Evolutionary conservation across 2,888 invertebrate species (phyloP), one percentile per base, ranked within the genome.

Genomic region (Scaptodrosophila latifasciaeformis): DNA sequence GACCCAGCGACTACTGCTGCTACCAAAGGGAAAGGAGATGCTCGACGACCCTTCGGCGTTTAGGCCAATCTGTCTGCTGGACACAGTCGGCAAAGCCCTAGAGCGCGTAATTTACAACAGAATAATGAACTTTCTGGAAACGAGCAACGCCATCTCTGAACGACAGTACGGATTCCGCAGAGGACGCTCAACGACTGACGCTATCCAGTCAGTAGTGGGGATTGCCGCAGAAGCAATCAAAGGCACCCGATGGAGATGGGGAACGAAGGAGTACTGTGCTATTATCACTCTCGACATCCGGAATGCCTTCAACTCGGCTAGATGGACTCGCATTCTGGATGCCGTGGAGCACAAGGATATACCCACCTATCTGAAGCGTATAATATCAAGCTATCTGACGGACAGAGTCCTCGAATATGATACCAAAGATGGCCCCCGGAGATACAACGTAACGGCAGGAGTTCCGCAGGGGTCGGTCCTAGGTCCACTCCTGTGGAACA

Each of bases 401-500:
- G 34, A 2, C 13, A 34, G 34, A n/a, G 12, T 34, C 2, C 10
- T 40, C 4, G 21, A 12, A 40, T 21, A 40, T 21, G 21, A 40
- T 7, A n/a, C 21, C n/a, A 21, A 40, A 1, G 18, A 24, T n/a
- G 34, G 40, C 3, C 21, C 19, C 10, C n/a, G n/a, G n/a, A 9
- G 21, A n/a, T 21, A 40, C 12, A 19, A 18, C 3, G 24, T 24
- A 1, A 40, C 21, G n/a, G n/a, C 21, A 3, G 40, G 40, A 5
- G 40, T 40, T 24, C 40, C 40, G 13, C 40, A 40, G 40, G n/a
- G 21, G 21, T 40, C 40, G n/a, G 40, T 40, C n/a, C 21, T 40
- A 0, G 40, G 40, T n/a, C 21, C 40, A 21, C 40, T 19, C 0
- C 40, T 24, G 24, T 24, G 24, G 24, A 24, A 24, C 7, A 24